Evolutionary conservation across 2,797 vertebrate species (phyloP).

Genomic region (Acipenser transmontanus): DNA sequence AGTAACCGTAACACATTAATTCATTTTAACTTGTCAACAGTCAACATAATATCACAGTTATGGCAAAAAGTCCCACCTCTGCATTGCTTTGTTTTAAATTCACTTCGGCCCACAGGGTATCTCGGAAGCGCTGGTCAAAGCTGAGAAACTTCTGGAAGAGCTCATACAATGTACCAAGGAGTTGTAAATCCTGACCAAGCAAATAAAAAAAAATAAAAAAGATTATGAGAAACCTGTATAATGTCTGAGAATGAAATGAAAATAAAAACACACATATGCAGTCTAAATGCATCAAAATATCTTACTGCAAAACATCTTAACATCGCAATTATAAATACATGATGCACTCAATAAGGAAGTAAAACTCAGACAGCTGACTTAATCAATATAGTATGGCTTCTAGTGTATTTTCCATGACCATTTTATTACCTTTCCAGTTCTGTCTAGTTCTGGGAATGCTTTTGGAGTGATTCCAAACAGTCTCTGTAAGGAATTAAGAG

Average conservation of each 20-base stretch:
- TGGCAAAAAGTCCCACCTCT: slow-evolving; percentile 13
- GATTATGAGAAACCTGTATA: background rate
- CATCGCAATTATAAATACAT: too few species aligned
- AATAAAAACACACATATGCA: background rate
- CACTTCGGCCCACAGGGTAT: slow-evolving; percentile 25
- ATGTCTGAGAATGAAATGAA: too few species aligned
- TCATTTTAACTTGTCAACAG: too few species aligned
- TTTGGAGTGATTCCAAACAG: slow-evolving; percentile 26
- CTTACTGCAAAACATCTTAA: background rate
- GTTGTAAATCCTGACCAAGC: slow-evolving; percentile 18
- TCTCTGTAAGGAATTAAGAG: slow-evolving; percentile 23
- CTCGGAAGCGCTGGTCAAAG: slow-evolving; percentile 24
- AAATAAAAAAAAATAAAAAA: background rate
- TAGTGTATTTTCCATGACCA: too few species aligned
- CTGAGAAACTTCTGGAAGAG: slow-evolving; percentile 28
- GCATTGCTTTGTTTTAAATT: slow-evolving; percentile 18
- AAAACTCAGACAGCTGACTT: too few species aligned
- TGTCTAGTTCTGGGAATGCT: slow-evolving; percentile 23
- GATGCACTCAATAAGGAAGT: too few species aligned
- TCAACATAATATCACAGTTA: too few species aligned
- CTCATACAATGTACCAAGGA: slow-evolving; percentile 24
- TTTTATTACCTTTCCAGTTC: slow-evolving; percentile 25
- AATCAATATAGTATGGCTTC: too few species aligned
- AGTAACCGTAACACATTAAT: too few species aligned
- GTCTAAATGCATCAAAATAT: background rate